Conservation (phyloP, 2,113 vertebrate species). For the Gymnogyps californianus region DNA sequence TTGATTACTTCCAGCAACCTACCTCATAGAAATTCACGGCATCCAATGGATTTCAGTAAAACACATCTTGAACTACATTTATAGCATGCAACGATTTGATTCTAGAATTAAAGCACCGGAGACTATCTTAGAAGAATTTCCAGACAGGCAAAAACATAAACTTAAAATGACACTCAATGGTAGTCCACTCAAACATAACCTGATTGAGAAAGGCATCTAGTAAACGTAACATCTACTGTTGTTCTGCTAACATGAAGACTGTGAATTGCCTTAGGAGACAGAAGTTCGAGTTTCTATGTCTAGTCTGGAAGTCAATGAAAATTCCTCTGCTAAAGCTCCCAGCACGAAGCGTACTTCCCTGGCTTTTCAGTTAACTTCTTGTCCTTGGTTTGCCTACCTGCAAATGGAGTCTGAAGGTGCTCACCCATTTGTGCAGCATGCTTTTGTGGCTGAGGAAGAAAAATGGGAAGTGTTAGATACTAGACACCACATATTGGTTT, state of each 20-base stretch:
- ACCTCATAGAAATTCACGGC: neutral
- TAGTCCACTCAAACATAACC: neutral
- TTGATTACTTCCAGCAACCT: slow-evolving; percentile 9
- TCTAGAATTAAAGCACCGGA: neutral
- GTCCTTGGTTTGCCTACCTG: neutral
- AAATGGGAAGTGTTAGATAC: neutral
- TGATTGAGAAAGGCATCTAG: neutral
- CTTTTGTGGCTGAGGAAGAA: neutral
- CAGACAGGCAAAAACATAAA: neutral
- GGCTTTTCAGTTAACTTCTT: neutral
- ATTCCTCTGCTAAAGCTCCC: neutral
- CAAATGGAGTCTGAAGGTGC: neutral
- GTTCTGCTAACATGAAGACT: neutral
- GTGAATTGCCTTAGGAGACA: neutral
- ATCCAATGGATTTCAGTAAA: neutral
- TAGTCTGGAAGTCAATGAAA: neutral
- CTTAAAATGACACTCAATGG: neutral
- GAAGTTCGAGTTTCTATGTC: neutral
- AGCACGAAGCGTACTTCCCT: neutral
- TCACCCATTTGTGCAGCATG: neutral
- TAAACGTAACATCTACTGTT: neutral
- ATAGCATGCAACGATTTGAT: neutral
- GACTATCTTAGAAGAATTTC: neutral
- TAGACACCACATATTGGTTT: neutral
- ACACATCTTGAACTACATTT: neutral